Conservation (phyloP, 1,140 invertebrate species). For the Drosophila dunni region DNA sequence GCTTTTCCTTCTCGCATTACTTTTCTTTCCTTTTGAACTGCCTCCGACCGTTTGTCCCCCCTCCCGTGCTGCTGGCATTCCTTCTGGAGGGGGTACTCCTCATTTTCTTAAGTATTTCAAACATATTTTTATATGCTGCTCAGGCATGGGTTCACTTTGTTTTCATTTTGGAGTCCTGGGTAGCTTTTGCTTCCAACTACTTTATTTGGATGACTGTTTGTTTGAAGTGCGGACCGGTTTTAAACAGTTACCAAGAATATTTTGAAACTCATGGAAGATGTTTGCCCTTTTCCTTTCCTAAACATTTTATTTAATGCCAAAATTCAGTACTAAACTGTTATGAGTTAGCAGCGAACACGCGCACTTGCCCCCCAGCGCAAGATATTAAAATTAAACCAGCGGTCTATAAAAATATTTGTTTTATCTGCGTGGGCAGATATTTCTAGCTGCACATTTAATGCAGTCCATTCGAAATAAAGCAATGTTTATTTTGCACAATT, state of each 20-base stretch:
- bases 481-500: background rate
- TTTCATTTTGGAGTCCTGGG: conserved; percentile 14
- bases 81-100: conserved; percentile 26
- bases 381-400: conserved; percentile 22
- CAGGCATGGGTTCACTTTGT: conserved; percentile 55
- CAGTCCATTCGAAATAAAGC: background rate
- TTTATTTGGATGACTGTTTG: conserved; percentile 67
- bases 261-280: background rate
- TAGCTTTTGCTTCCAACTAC: conserved; percentile 61
- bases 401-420: conserved; percentile 6
- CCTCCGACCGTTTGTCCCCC: background rate
- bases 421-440: conserved; percentile 2
- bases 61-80: conserved; percentile 13
- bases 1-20: conserved; percentile 19
- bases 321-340: conserved; percentile 29
- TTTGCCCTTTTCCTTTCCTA: background rate
- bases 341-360: background rate
- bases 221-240: conserved; percentile 62
- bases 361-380: background rate
- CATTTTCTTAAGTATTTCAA: conserved; percentile 73
- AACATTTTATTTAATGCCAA: conserved; percentile 1
- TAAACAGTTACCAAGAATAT: conserved; percentile 22
- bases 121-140: conserved; percentile 73
- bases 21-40: conserved; percentile 18
- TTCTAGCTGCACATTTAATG: background rate